A percentile compares a stretch with the other conserved stretches of the same genome.
Evolutionary conservation across 2,888 invertebrate species (phyloP).

Genomic region (Chloroclysta siterata): DNA sequence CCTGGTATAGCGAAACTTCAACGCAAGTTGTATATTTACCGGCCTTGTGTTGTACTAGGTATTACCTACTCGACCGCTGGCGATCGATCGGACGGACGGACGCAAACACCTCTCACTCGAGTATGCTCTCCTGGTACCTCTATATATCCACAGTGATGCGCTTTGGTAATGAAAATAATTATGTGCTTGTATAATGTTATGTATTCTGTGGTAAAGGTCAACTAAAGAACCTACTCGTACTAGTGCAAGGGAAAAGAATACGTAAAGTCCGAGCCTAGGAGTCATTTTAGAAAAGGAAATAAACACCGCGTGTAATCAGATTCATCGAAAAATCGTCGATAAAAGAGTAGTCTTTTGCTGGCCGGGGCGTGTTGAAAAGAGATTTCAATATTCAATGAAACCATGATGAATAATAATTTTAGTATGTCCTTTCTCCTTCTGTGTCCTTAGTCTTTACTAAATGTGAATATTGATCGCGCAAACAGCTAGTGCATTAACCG

Average conservation of each 20-base stretch:
- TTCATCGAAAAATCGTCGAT: not conserved
- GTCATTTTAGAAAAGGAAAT: conserved; percentile 5
- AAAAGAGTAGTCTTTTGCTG: not conserved
- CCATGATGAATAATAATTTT: not conserved
- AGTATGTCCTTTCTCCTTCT: not conserved
- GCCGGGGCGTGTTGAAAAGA: not conserved
- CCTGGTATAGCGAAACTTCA: not conserved
- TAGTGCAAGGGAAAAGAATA: conserved; percentile 25
- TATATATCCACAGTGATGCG: conserved; percentile 80
- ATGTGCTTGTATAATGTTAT: conserved; percentile 48
- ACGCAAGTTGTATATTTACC: not conserved
- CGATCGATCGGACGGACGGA: conserved; percentile 5
- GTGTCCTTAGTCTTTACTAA: not conserved
- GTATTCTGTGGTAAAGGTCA: conserved; percentile 43
- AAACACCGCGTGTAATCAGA: not conserved
- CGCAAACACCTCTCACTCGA: conserved; percentile 54
- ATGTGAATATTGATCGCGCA: not conserved
- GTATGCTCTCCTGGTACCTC: conserved; percentile 75
- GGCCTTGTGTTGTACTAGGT: not conserved
- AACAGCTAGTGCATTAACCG: too few relatives aligned
- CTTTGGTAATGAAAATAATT: conserved; percentile 72
- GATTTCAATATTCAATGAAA: not conserved
- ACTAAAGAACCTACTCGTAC: conserved; percentile 15
- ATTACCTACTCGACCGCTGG: conserved; percentile 2
- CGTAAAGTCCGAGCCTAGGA: not conserved